Percentiles rank a stretch among this genome's conserved stretches.
phyloP scores from a whole-genome alignment of 2,113 vertebrate genomes.

The Heliornis fulica region DNA sequence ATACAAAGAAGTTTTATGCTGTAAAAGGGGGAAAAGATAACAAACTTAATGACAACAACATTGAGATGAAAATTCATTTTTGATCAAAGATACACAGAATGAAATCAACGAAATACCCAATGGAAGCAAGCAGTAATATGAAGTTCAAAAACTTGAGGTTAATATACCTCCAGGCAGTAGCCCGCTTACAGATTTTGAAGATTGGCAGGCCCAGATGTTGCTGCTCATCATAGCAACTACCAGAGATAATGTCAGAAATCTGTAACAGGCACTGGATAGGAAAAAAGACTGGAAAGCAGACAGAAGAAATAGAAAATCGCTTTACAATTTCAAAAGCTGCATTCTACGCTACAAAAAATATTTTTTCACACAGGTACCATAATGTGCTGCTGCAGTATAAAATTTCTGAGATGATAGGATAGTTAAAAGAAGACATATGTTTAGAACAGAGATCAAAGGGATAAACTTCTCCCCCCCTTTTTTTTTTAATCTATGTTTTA shows the following conservation, averaged over 20 bases:
- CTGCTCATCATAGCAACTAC: background rate
- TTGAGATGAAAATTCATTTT: background rate
- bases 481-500: background rate
- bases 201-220: background rate
- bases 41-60: background rate
- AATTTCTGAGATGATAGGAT: background rate
- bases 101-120: background rate
- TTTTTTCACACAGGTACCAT: background rate
- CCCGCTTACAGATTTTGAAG: background rate
- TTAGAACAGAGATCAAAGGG: background rate
- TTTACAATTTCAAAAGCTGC: background rate
- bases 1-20: background rate
- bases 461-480: background rate
- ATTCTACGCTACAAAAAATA: background rate
- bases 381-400: background rate
- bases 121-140: background rate
- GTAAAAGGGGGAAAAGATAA: background rate
- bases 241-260: background rate
- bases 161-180: background rate
- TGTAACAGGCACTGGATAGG: background rate
- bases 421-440: background rate
- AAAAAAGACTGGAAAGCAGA: background rate
- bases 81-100: background rate
- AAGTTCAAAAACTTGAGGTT: background rate
- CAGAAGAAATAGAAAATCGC: background rate